Base-by-base conservation (phyloP, 2,888 invertebrate species). In the Sepioteuthis lessoniana region DNA sequence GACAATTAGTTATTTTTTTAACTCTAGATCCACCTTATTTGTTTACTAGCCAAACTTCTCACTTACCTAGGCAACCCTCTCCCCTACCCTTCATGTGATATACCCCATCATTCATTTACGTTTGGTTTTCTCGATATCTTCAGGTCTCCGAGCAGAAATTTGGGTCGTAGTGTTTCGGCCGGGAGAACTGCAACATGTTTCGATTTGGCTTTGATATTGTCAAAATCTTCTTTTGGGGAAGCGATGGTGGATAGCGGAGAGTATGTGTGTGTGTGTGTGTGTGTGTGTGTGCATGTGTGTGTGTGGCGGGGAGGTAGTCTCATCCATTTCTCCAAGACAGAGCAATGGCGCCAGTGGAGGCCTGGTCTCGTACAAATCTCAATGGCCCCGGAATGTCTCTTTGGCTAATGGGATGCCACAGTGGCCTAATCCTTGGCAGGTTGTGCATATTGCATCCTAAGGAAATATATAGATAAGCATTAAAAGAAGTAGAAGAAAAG, bases 331-430 rank as follows among this genome's bases (percentile, higher is more conserved):
- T 76, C 76, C 76, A 76, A 76, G 76, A 76, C 76, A 50, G 47
- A 47, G 25, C 38, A 25, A 92, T 55, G 47, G 47, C 46, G 50
- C 46, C 46, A 93, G 46, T 25, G 93, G 28, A 93, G 47, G 47
- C 55, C n/a, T 46, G 55, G 47, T 93, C 47, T 93, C 31, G 25
- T 35, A 31, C 55, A 93, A 50, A 35, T 93, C 55, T 46, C 93
- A 13, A n/a, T 37, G 47, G 47, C 55, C 55, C 93, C 47, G 47
- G 38, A 50, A 93, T 47, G 93, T 93, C 47, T n/a, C 47, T 50
- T 93, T 93, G 93, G 47, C 55, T 93, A 55, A 50, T 55, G 35
- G 93, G 47, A 38, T 93, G 31, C 93, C 93, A 35, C 35, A 47
- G 47, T 21, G 93, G 93, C n/a, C 21, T 55, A 47, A 93, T 47